Conservation (phyloP, 37 sponge, comb jelly and placozoan species). For the Beroe ovata region DNA sequence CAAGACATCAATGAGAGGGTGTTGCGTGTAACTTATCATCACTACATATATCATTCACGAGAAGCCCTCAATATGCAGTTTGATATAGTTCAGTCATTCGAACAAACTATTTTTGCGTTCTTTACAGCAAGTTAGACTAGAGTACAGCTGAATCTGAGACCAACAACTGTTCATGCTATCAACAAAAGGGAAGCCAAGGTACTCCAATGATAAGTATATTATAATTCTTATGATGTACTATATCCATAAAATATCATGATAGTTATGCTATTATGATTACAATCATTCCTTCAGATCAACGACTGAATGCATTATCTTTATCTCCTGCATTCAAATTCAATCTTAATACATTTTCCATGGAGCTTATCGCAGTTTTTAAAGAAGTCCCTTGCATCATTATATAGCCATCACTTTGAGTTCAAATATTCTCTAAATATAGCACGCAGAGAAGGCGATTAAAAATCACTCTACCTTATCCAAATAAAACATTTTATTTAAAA, state of each 20-base stretch:
- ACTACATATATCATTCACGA: background rate
- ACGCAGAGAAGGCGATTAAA: too few relatives aligned
- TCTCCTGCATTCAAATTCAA: background rate
- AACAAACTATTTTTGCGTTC: background rate
- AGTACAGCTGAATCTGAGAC: too few relatives aligned
- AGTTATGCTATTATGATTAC: background rate
- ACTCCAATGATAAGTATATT: background rate
- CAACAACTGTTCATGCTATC: too few relatives aligned
- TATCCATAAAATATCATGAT: background rate
- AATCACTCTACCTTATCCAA: too few relatives aligned
- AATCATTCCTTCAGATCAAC: background rate
- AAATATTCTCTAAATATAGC: too few relatives aligned
- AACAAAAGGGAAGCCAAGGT: background rate
- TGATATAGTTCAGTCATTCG: background rate
- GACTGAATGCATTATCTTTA: background rate
- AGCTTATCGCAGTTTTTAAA: too few relatives aligned
- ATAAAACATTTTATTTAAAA: too few relatives aligned
- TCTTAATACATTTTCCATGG: background rate
- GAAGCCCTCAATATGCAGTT: background rate
- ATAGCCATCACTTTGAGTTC: too few relatives aligned
- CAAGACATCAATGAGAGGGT: too few relatives aligned
- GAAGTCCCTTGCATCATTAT: too few relatives aligned
- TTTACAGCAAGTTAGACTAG: too few relatives aligned
- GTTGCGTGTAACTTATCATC: background rate
- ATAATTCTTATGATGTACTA: background rate